phyloP scores from a whole-genome alignment of 2,113 vertebrate species.

The Probosciger aterrimus region DNA sequence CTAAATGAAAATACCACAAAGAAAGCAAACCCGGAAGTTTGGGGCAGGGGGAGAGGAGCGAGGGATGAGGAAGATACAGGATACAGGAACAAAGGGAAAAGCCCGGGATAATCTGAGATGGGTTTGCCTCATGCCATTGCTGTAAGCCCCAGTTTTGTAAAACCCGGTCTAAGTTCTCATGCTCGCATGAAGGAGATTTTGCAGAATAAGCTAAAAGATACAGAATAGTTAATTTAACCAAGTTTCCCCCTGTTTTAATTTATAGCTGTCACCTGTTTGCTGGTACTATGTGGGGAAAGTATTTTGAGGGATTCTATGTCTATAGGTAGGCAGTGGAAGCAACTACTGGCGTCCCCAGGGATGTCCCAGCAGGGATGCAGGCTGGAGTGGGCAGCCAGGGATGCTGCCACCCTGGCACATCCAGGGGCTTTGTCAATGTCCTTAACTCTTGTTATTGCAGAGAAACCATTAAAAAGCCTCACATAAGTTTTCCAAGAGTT shows the following conservation, averaged over 20 bases:
- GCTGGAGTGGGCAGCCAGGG: background rate
- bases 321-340: background rate
- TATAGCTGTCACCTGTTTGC: background rate
- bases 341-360: background rate
- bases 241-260: background rate
- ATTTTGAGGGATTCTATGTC: background rate
- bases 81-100: background rate
- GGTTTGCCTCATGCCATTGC: background rate
- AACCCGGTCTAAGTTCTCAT: accelerated
- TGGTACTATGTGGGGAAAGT: accelerated
- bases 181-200: background rate
- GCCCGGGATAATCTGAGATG: background rate
- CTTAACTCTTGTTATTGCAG: background rate
- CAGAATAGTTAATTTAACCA: background rate
- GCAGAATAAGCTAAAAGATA: background rate
- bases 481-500: background rate
- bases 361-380: background rate
- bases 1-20: background rate
- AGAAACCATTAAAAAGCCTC: background rate
- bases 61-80: background rate
- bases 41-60: background rate
- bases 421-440: background rate
- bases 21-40: background rate
- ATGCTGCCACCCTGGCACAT: background rate
- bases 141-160: background rate